Percentiles rank a stretch among this genome's conserved stretches.
phyloP scores from a whole-genome alignment of 2,888 invertebrate genomes.

The Nemotelus pantherinus region DNA sequence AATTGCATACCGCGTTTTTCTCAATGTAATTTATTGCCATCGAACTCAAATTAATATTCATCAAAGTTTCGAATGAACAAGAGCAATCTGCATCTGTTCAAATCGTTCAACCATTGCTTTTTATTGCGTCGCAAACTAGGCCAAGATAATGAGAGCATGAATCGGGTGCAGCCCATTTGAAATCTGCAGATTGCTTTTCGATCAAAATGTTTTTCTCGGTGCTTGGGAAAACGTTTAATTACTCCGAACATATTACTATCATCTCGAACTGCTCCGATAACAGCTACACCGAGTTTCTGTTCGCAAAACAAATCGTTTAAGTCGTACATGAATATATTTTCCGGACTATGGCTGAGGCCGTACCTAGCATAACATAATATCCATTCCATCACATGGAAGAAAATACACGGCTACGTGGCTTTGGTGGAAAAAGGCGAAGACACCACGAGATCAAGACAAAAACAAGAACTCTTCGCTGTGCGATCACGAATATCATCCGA shows the following conservation, averaged over 20 bases:
- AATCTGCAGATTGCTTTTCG: conserved; percentile 24
- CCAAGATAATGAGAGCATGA: conserved; percentile 15
- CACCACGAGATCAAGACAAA: conserved; percentile 27
- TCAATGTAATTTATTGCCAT: too few species aligned
- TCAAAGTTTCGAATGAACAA: too few species aligned
- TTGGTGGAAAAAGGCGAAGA: conserved; percentile 28
- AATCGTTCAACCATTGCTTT: too few species aligned
- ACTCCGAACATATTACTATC: conserved; percentile 31
- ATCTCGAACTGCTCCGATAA: conserved; percentile 4
- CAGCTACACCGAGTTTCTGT: neutral
- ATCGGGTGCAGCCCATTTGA: conserved; percentile 26
- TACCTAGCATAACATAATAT: conserved; percentile 16
- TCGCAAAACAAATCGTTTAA: conserved; percentile 28
- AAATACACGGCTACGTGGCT: conserved; percentile 15
- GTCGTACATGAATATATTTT: conserved; percentile 21
- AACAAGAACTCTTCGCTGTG: conserved; percentile 32
- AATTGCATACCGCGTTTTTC: too few species aligned
- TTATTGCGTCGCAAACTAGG: conserved; percentile 2
- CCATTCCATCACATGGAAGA: conserved; percentile 40
- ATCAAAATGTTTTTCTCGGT: conserved; percentile 28
- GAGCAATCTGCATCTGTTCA: too few species aligned
- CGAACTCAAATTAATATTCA: too few species aligned
- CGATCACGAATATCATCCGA: conserved; percentile 54
- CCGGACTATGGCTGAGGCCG: neutral
- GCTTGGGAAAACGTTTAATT: conserved; percentile 43